Evolutionary conservation across 2,888 invertebrate species (phyloP), one percentile per base, ranked within the genome.

Genomic region (Oligia latruncula): DNA sequence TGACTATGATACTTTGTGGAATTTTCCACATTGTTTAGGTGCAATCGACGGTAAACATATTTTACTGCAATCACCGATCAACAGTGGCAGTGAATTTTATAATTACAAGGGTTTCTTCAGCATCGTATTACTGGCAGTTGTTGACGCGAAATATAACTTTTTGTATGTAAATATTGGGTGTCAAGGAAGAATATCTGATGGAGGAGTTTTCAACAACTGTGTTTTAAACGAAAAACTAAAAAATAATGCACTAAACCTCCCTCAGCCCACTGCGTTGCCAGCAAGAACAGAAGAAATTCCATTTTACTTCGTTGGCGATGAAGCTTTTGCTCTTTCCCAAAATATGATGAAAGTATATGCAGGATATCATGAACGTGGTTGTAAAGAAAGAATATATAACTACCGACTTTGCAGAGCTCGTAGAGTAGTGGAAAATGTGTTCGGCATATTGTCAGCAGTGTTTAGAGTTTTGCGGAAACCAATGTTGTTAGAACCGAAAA

Each of bases 321-420:
- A 79, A 78, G 82, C 79, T 66, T 82, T 82, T 79, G 82, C 79
- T 70, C 74, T 82, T 64, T 65, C 64, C 67, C 8, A 74, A 77
- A 77, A 68, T 49, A 68, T 49, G 29, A 68, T 68, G 68, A 68
- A 68, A 68, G 29, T 49, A 49, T 67, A 17, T 46, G 17, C 46
- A 67, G 67, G 66, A 29, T 29, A 62, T n/a, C 62, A n/a, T 29
- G n/a, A 29, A 29, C n/a, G 62, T 43, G 66, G 66, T 43, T 43
- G 5, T 1, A 23, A 43, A 0, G 23, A 66, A 66, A 66, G 23
- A 66, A 66, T 66, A 66, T 43, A 43, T 43, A 66, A 66, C 66
- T 66, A 66, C 23, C 43, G 66, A 23, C 66, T 66, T 43, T 43
- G 43, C 43, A 43, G 66, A 66, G 66, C 23, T 43, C 66, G 29